These are phyloP conservation scores for Rhodinocichla rosea DNA, from an alignment of 2,113 vertebrate genomes.

Conservation along the genomic window DNA sequence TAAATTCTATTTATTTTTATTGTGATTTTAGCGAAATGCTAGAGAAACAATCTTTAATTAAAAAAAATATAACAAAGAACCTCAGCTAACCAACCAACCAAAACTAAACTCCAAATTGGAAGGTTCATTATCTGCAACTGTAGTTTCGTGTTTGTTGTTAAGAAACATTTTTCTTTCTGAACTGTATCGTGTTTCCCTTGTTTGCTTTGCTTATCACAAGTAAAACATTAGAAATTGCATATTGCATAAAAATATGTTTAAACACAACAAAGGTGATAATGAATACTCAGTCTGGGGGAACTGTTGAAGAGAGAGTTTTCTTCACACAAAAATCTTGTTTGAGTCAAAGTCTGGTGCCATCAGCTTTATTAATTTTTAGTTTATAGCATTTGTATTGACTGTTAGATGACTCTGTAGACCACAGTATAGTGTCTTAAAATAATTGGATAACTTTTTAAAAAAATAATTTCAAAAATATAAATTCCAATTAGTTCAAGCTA, in stretches of 20 bases:
- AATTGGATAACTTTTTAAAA: neutral
- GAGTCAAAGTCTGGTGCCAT: neutral
- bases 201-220: neutral
- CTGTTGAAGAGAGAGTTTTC: neutral
- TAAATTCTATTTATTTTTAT: neutral
- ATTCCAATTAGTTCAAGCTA: neutral
- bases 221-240: neutral
- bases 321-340: neutral
- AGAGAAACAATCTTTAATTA: neutral
- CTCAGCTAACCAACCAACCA: neutral
- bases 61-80: neutral
- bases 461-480: neutral
- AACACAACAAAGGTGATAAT: neutral
- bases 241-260: neutral
- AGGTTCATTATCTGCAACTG: neutral
- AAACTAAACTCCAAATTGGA: neutral
- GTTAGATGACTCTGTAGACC: neutral
- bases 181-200: neutral
- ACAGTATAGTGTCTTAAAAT: neutral
- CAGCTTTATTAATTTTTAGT: neutral
- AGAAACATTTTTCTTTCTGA: neutral
- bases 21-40: neutral
- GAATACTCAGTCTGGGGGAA: neutral
- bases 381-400: constrained; percentile 6
- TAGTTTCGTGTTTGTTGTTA: neutral